Conservation (phyloP, 2,888 invertebrate species). For the Eristalis intricaria region DNA sequence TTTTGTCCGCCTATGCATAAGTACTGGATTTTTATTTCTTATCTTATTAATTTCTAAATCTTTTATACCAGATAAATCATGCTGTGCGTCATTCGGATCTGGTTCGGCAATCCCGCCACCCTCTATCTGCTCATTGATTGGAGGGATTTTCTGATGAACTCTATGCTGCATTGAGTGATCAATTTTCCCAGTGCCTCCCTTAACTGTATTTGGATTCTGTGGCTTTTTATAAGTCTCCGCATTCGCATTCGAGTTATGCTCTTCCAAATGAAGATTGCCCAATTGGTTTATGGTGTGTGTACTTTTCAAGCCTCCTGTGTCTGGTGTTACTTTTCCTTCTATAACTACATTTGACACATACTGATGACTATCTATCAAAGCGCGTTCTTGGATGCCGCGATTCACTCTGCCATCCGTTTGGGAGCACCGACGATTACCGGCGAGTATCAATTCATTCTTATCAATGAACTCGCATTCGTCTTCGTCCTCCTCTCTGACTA, state of each 20-base stretch:
- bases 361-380: slow-evolving; percentile 46
- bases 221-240: slow-evolving; percentile 38
- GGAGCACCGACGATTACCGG: slow-evolving; percentile 87
- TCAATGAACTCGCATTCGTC: slow-evolving; percentile 86
- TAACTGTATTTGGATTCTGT: slow-evolving; percentile 29
- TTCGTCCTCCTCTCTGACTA: slow-evolving; percentile 96
- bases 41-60: slow-evolving; percentile 79
- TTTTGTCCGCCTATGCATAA: slow-evolving; percentile 85
- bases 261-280: slow-evolving; percentile 42
- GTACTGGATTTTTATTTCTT: slow-evolving; percentile 79
- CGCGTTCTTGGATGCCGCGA: slow-evolving; percentile 85
- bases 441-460: slow-evolving; percentile 83
- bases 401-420: slow-evolving; percentile 91
- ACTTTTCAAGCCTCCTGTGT: slow-evolving; percentile 33
- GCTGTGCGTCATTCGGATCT: slow-evolving; percentile 36
- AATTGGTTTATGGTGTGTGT: slow-evolving; percentile 25
- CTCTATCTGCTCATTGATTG: slow-evolving; percentile 56
- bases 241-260: slow-evolving; percentile 28
- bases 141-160: slow-evolving; percentile 48
- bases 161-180: slow-evolving; percentile 40
- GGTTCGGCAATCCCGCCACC: slow-evolving; percentile 33
- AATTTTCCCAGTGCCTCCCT: slow-evolving; percentile 28
- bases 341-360: slow-evolving; percentile 59
- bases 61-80: slow-evolving; percentile 75
- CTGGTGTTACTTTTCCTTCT: slow-evolving; percentile 42